Evolutionary conservation across 2,888 invertebrate genomes (phyloP), one percentile per base, ranked within the genome.

Genomic region (Hesperia comma): DNA sequence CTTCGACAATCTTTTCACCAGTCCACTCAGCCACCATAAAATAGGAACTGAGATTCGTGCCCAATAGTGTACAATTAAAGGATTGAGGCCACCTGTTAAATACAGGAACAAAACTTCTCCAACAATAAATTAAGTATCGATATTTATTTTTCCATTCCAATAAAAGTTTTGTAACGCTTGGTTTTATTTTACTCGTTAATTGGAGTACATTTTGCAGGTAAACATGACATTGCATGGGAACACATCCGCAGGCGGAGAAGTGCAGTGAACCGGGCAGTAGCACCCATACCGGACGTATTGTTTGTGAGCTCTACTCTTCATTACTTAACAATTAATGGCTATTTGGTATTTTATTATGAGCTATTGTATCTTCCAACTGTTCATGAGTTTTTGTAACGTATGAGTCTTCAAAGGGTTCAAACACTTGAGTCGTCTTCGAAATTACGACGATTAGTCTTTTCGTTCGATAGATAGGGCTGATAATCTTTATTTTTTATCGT

Each of bases 241-340:
- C 37, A 49, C 74, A 74, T 77, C 75, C 76, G 70, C 75, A 72
- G 71, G 53, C 26, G n/a, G 21, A 26, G 8, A 46, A 46, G 17
- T 6, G 40, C 57, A 57, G 17, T 51, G 37, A 56, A 37, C 57
- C 51, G 63, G 57, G 37, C 8, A 10, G 8, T n/a, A 14, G 33
- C 26, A 37, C 26, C 37, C 57, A 57, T 32, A 32, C n/a, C 26
- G 12, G n/a, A n/a, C 26, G 57, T 51, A 57, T 63, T 49, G 57
- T 49, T 63, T 40, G 56, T 57, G 51, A 37, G 26, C 37, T 17
- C 7, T 57, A 40, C 15, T 56, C 63, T 56, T 63, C 26, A 63
- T 63, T 46, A 57, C 49, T 63, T 17, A 53, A 53, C 53, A 61
- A 61, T 61, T 33, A 8, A 51, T 3, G 37, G 37, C 19, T 14